Base-by-base conservation (phyloP, 2,888 invertebrate genomes). In the Eupithecia pulchellata region DNA sequence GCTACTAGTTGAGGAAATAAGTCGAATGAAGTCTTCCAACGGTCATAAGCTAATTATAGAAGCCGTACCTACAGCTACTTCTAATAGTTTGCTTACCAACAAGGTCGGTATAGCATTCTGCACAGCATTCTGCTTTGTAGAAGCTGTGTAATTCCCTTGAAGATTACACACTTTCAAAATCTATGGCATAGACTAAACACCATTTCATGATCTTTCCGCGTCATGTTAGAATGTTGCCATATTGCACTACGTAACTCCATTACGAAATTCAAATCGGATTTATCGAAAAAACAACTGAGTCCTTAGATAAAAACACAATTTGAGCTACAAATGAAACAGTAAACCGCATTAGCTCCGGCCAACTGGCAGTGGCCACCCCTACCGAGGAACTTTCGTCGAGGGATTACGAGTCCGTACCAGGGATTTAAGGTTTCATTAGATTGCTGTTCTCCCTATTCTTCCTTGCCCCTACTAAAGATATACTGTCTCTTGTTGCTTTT, bases 391-490 rank as follows among this genome's bases (percentile, higher is more conserved):
- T 89, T 89, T 91, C 91, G 91, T 89, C 91, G 88, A 87, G 91
- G 93, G 94, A 94, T 94, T 94, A 93, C 89, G 91, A 93, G 88
- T 91, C 86, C 89, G 90, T 88, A 92, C 92, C 90, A 92, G 93
- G 92, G 94, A 93, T 94, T 94, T 94, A 93, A 92, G 94, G 93
- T 94, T 93, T 94, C 93, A 93, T 93, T 94, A 93, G 91, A 91
- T 85, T 84, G 87, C 80, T 78, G 81, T 82, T 80, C 80, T 83
- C 85, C 82, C 75, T 73, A 79, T 72, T 69, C 75, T 75, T 65
- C 75, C 29, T 58, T 52, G 63, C 76, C 78, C 76, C 72, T 79
- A 52, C 52, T 52, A 52, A 13, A 6, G 25, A 52, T 52, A n/a
- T 8, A 52, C 39, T 39, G 79, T 74, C 55, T 67, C 20, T 42